These are phyloP conservation scores for Chiroxiphia lanceolata DNA, from an alignment of 2,797 vertebrate species.

Conservation along the genomic window DNA sequence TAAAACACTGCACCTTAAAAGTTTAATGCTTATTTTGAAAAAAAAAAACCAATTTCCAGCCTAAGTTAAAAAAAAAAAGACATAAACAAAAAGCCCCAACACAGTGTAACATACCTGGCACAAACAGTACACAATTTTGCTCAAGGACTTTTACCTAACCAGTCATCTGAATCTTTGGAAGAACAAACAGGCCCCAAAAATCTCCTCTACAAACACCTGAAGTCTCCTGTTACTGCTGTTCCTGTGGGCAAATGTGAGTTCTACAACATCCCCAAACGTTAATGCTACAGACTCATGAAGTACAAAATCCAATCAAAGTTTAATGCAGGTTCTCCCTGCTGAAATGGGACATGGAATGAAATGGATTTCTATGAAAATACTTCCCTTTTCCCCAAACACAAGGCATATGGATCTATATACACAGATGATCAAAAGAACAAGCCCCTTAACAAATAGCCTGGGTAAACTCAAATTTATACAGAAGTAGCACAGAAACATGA, in stretches of 20 bases:
- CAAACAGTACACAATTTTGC: background rate
- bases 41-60: background rate
- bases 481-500: background rate
- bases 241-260: background rate
- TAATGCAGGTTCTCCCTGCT: background rate
- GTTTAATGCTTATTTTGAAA: slow-evolving; percentile 4
- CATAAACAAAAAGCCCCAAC: background rate
- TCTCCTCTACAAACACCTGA: background rate
- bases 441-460: background rate
- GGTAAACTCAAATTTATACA: background rate
- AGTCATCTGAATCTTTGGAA: background rate
- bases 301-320: background rate
- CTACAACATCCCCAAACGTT: background rate
- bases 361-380: background rate
- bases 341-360: background rate
- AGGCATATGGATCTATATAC: rapidly evolving
- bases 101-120: slow-evolving; percentile 49
- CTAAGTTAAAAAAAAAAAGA: background rate
- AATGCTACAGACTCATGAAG: background rate
- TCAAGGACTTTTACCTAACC: slow-evolving; percentile 1
- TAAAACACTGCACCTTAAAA: background rate
- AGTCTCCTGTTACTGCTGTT: background rate
- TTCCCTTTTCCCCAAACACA: background rate
- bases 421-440: background rate
- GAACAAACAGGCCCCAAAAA: background rate